Conservation (phyloP, 2,113 vertebrate species). For the Sylvietta virens region DNA sequence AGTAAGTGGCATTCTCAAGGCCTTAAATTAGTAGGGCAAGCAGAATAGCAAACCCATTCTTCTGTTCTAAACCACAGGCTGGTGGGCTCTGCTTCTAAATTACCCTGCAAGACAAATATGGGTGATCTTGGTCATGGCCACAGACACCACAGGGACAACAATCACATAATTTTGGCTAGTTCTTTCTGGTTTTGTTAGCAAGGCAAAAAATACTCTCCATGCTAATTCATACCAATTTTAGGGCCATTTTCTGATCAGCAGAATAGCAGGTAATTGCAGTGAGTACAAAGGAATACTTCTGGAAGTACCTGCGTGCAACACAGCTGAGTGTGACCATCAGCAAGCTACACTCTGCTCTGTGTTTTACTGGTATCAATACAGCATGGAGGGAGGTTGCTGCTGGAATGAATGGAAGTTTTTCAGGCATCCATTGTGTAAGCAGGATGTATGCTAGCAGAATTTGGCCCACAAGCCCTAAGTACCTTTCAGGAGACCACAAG, state of each 20-base stretch:
- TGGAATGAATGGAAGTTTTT: neutral
- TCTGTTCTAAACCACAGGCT: constrained; percentile 2
- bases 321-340: neutral
- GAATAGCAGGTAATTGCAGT: neutral
- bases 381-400: neutral
- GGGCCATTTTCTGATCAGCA: constrained; percentile 45
- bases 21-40: constrained; percentile 56
- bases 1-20: constrained; percentile 67
- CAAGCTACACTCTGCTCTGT: neutral
- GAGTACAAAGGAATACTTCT: neutral
- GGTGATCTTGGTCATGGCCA: neutral
- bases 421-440: neutral
- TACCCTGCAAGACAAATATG: neutral
- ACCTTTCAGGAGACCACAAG: neutral
- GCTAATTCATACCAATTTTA: neutral
- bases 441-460: constrained; percentile 1
- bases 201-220: neutral
- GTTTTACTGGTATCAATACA: neutral
- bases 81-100: constrained; percentile 32
- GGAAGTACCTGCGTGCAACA: neutral
- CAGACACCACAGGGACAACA: neutral
- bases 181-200: constrained; percentile 31
- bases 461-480: constrained; percentile 22
- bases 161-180: neutral
- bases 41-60: constrained; percentile 45